Percentiles rank a stretch among this genome's conserved stretches.
Conservation (phyloP, 1,140 invertebrate genomes). For the Ganaspis sp. region DNA sequence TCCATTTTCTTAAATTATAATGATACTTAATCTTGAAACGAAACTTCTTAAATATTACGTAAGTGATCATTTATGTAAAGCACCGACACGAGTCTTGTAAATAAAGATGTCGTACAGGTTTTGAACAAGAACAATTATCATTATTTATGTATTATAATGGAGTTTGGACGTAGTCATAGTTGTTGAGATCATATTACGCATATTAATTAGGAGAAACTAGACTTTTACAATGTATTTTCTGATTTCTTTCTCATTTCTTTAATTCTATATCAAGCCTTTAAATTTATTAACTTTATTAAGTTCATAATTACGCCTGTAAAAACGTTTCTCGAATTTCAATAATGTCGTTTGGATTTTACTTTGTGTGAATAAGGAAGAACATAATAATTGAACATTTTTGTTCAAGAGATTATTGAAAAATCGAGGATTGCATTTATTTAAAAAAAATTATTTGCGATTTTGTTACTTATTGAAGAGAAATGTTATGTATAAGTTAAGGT, state of each 20-base stretch:
- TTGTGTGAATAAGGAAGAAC: neutral
- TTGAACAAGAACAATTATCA: slow-evolving; percentile 12
- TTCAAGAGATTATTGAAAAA: slow-evolving; percentile 31
- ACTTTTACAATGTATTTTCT: neutral
- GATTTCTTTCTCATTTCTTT: neutral
- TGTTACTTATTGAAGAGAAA: slow-evolving; percentile 45
- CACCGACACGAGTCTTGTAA: slow-evolving; percentile 24
- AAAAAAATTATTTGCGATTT: slow-evolving; percentile 41
- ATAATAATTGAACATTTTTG: neutral
- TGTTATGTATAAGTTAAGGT: slow-evolving; percentile 10
- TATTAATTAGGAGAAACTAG: neutral
- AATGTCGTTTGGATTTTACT: neutral
- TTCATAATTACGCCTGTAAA: neutral
- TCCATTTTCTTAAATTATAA: neutral
- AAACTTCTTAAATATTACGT: slow-evolving; percentile 29
- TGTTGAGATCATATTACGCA: neutral
- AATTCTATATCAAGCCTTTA: neutral
- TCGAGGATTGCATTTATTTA: slow-evolving; percentile 52
- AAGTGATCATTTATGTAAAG: slow-evolving; percentile 25
- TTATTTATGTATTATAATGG: slow-evolving; percentile 10
- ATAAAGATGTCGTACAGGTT: slow-evolving; percentile 27
- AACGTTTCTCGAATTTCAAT: neutral
- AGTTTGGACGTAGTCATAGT: slow-evolving; percentile 7
- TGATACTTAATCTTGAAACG: slow-evolving; percentile 15
- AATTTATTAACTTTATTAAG: neutral